Evolutionary conservation across 2,888 invertebrate species (phyloP), one percentile per base, ranked within the genome.

Genomic region (Scaptomyza caliginosa): DNA sequence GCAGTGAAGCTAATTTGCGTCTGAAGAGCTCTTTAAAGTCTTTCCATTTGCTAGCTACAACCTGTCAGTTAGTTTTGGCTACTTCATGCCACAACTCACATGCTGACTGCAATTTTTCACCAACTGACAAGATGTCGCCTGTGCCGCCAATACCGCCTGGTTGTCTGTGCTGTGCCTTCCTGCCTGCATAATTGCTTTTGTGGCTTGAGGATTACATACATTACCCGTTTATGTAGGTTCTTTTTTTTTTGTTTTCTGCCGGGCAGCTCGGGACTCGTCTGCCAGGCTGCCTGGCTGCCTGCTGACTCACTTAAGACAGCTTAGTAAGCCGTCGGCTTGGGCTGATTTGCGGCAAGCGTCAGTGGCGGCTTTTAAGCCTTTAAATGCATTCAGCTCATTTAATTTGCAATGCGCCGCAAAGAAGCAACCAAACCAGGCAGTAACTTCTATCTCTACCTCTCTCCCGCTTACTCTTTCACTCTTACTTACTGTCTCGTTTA

Each of bases 311-410:
- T 78, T 74, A 84, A 77, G 84, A 62, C 79, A 62, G 52, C 45
- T 50, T 64, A 67, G 64, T 84, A 83, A 87, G 85, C 83, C 70
- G 71, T 51, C 56, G 64, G 74, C 86, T 77, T 85, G 57, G 48
- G 75, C 73, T 81, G 83, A 83, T 87, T 83, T 77, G 77, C 67
- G 75, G 70, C 64, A 50, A 45, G 52, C 36, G 52, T 34, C 51
- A 42, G 24, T 70, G 64, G 69, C 64, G 72, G 70, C 56, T 62
- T 48, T 75, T 75, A 86, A 63, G 86, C 77, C 81, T 84, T 81
- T 81, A 83, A 86, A 86, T 84, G 86, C 86, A 85, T 76, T 73
- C 81, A 71, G 79, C 82, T 86, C 85, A 81, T 87, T 87, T 82
- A 69, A 78, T 77, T 82, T 87, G 60, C 78, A 74, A 46, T 64